Percentiles rank a stretch among this genome's conserved stretches.
Evolutionary conservation across 2,888 invertebrate species (phyloP).

Genomic region (Falcaria lacertinaria): DNA sequence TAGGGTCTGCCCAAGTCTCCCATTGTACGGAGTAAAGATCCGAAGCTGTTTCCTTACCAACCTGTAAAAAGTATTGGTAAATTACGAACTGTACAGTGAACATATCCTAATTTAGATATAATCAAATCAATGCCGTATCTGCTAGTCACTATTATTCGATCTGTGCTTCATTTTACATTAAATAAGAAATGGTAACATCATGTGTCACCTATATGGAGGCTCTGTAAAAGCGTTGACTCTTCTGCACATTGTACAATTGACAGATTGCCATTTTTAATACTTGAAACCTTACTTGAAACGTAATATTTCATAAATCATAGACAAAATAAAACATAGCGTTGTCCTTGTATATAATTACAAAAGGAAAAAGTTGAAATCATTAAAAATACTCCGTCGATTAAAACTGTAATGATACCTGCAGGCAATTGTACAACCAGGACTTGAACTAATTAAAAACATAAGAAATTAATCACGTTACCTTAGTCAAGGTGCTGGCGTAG

Average conservation of each 20-base stretch:
- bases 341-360: not conserved
- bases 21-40: constrained; percentile 45
- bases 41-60: constrained; percentile 36
- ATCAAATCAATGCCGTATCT: no score
- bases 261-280: no score
- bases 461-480: constrained; percentile 35
- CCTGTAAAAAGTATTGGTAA: constrained; percentile 26
- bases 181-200: no score
- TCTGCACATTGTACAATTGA: no score
- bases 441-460: constrained; percentile 7
- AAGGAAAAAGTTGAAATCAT: constrained; percentile 1
- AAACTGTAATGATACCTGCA: not conserved
- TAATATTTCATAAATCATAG: not conserved
- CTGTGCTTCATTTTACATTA: no score
- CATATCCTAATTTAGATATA: no score
- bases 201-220: no score
- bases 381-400: not conserved
- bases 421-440: constrained; percentile 3
- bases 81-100: no score
- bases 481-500: constrained; percentile 43
- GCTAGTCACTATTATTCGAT: no score
- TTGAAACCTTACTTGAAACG: no score
- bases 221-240: no score
- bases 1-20: constrained; percentile 41
- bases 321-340: not conserved